phyloP scores from a whole-genome alignment of 2,113 vertebrate species.

The Promerops cafer region DNA sequence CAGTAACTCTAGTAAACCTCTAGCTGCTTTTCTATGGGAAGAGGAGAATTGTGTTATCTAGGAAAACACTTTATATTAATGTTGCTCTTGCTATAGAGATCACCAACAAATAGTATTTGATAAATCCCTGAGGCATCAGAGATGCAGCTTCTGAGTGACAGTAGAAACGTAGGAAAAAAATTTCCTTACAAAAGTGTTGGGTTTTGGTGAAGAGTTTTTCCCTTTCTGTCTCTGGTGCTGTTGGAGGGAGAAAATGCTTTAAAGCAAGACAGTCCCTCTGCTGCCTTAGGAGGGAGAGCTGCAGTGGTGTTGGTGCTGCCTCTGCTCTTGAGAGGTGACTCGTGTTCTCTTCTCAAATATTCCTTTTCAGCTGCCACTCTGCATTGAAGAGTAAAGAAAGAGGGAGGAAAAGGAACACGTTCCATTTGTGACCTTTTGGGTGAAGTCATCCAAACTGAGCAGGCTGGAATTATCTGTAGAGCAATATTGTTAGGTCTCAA shows the following conservation, averaged over 20 bases:
- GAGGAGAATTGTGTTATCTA: background rate
- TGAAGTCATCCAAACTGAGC: slow-evolving; percentile 9
- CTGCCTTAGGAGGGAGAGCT: background rate
- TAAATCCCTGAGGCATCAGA: background rate
- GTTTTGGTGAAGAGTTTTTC: background rate
- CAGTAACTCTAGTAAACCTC: background rate
- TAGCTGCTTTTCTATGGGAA: background rate
- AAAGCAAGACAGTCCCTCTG: background rate
- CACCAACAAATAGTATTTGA: background rate
- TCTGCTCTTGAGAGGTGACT: background rate
- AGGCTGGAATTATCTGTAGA: background rate
- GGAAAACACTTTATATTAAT: background rate
- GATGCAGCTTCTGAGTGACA: background rate
- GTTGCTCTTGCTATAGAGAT: background rate
- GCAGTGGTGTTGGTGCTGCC: background rate
- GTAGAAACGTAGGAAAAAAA: accelerated
- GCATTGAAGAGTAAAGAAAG: background rate
- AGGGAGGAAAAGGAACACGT: background rate
- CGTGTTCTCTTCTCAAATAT: accelerated
- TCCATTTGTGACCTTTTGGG: background rate
- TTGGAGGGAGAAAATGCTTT: background rate
- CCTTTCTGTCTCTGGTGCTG: background rate
- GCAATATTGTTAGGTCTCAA: background rate
- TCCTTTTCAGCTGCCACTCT: background rate
- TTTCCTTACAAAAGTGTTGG: background rate